These are phyloP conservation scores for Melanerpes aurifrons DNA, from an alignment of 2,113 vertebrate genomes.

Conservation along the genomic window DNA sequence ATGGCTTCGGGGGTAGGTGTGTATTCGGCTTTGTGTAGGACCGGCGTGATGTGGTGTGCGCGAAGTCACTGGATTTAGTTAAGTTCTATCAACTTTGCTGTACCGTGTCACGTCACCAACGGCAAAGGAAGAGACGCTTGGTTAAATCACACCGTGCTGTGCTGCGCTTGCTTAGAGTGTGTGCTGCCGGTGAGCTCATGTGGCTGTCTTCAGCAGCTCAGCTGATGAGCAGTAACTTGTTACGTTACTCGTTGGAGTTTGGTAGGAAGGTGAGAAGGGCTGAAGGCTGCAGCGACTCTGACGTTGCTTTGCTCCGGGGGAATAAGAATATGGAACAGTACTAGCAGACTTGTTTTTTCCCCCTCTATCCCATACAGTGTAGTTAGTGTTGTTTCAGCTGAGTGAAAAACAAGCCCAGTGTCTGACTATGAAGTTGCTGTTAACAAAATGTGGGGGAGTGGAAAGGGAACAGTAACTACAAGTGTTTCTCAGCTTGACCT, in stretches of 20 bases:
- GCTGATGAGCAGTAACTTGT: not conserved
- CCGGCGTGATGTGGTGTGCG: not conserved
- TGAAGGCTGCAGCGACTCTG: not conserved
- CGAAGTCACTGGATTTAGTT: not conserved
- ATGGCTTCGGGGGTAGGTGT: rapidly evolving
- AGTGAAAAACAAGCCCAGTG: not conserved
- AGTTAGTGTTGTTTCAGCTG: rapidly evolving
- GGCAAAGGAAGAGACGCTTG: rapidly evolving
- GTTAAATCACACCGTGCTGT: rapidly evolving
- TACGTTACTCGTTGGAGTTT: rapidly evolving
- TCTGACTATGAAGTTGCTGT: not conserved
- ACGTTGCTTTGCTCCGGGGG: not conserved
- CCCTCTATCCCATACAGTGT: rapidly evolving
- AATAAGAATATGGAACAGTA: rapidly evolving
- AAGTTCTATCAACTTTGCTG: rapidly evolving
- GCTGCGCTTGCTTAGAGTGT: not conserved
- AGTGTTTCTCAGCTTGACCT: not conserved
- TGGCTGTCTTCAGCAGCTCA: not conserved
- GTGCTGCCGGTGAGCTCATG: rapidly evolving
- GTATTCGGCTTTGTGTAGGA: rapidly evolving
- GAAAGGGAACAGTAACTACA: not conserved
- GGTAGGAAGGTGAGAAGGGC: not conserved
- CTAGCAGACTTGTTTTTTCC: not conserved
- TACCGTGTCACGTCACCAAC: rapidly evolving
- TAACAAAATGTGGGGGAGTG: not conserved